Evolutionary conservation across 2,797 vertebrate genomes (phyloP), one percentile per base, ranked within the genome.

Genomic region (Chloroceryle amazona): DNA sequence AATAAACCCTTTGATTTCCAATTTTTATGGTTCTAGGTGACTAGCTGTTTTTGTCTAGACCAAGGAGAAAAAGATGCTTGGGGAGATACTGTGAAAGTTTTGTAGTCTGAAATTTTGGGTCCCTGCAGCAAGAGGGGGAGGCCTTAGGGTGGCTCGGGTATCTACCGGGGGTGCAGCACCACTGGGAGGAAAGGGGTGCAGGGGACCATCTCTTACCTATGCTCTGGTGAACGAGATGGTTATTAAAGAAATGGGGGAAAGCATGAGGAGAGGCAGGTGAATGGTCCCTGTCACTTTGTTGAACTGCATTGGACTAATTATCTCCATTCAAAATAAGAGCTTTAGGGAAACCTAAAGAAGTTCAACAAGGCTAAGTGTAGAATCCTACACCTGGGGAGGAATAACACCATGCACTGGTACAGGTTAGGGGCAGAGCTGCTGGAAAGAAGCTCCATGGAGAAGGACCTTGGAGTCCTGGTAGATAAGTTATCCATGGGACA

Each of bases 101-200:
- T 68, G 42, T n/a, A 68, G 3, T 21, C 19, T 61, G 49, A 81
- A 60, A 60, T 57, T 80, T 28, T 66, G 9, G 2, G 15, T 19
- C 28, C 15, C 42, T 51, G 39, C n/a, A 79, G 37, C 25, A 72
- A 25, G 10, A 1, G 1, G n/a, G 39, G 12, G 23, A 28, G 17
- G 42, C n/a, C 55, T 76, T 9, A 66, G 37, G 10, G 28, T 60
- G 19, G 5, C 17, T 81, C 51, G 35, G 57, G 17, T 33, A 7
- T 41, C 14, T 70, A 26, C 18, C 28, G 35, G 28, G 1, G 1
- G 8, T 68, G 18, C 23, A 68, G 47, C n/a, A n/a, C 0, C 2
- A 49, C 25, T 14, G 20, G 60, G 25, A 74, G 39, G 37, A 74
- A 33, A 42, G 0, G 1, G 21, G 13, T 25, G 6, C 9, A 17